Percentiles rank a stretch among this genome's conserved stretches.
Conservation (phyloP, 2,888 invertebrate genomes). For the Smittia aterrima region DNA sequence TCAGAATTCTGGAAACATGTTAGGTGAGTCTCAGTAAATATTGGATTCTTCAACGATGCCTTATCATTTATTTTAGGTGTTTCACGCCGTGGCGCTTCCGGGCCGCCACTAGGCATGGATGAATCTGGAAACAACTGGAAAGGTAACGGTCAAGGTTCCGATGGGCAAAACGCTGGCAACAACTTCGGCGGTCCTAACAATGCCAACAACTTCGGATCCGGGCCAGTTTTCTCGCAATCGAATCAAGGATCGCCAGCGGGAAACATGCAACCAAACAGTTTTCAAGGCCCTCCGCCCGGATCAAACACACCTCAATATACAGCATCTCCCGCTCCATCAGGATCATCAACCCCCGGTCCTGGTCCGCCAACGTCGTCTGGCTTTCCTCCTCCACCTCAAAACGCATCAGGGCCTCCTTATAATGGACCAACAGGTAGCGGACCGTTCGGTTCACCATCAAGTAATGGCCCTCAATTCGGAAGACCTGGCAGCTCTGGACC, state of each 20-base stretch:
- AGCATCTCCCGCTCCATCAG: slow-evolving; percentile 81
- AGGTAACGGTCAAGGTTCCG: slow-evolving; percentile 52
- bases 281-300: slow-evolving; percentile 70
- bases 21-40: slow-evolving; percentile 28
- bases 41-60: not conserved
- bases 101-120: slow-evolving; percentile 62
- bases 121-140: slow-evolving; percentile 49
- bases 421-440: slow-evolving; percentile 64
- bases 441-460: slow-evolving; percentile 68
- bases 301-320: slow-evolving; percentile 80
- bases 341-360: slow-evolving; percentile 78
- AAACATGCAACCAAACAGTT: slow-evolving; percentile 59
- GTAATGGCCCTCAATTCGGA: slow-evolving; percentile 63
- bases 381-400: slow-evolving; percentile 56
- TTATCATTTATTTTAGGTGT: slow-evolving; percentile 28
- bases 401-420: slow-evolving; percentile 60
- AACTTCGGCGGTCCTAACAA: slow-evolving; percentile 61
- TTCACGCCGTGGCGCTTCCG: slow-evolving; percentile 46
- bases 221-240: slow-evolving; percentile 65
- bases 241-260: slow-evolving; percentile 74
- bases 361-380: slow-evolving; percentile 60
- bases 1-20: slow-evolving; percentile 42
- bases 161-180: slow-evolving; percentile 57
- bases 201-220: slow-evolving; percentile 56
- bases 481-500: slow-evolving; percentile 67